Evolutionary conservation across 2,113 vertebrate genomes (phyloP).

Genomic region (Rhabdomys dilectus): DNA sequence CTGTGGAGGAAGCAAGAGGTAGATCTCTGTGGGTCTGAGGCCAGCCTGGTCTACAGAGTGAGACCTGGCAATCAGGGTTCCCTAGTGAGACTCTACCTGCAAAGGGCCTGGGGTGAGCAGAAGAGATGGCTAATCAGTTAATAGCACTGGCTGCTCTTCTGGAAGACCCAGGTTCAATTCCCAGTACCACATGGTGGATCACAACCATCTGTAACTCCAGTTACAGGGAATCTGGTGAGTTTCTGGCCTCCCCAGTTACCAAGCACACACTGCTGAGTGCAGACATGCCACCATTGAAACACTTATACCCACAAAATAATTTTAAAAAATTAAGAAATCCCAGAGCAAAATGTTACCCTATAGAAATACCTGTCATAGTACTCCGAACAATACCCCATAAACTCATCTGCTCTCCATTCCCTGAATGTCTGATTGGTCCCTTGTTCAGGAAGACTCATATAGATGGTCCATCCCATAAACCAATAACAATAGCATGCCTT

Average conservation of each 20-base stretch:
- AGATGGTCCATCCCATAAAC: slow-evolving; percentile 36
- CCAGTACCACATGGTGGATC: background rate
- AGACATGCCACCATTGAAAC: background rate
- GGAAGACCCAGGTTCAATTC: background rate
- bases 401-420: background rate
- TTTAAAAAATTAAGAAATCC: background rate
- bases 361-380: background rate
- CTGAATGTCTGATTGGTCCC: background rate
- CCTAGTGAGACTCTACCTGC: background rate
- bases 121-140: background rate
- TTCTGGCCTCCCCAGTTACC: background rate
- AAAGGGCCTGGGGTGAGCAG: background rate
- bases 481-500: background rate
- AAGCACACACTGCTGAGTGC: too few relatives aligned
- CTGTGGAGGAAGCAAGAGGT: background rate
- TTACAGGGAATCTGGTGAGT: background rate
- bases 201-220: background rate
- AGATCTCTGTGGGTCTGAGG: background rate
- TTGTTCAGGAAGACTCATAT: slow-evolving; percentile 1
- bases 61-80: background rate
- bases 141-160: background rate
- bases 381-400: background rate
- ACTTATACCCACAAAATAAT: background rate
- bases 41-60: background rate
- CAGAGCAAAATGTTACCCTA: background rate